Percentiles rank a stretch among this genome's conserved stretches.
phyloP scores from a whole-genome alignment of 2,888 invertebrate genomes.

The Ctenicera cuprea region DNA sequence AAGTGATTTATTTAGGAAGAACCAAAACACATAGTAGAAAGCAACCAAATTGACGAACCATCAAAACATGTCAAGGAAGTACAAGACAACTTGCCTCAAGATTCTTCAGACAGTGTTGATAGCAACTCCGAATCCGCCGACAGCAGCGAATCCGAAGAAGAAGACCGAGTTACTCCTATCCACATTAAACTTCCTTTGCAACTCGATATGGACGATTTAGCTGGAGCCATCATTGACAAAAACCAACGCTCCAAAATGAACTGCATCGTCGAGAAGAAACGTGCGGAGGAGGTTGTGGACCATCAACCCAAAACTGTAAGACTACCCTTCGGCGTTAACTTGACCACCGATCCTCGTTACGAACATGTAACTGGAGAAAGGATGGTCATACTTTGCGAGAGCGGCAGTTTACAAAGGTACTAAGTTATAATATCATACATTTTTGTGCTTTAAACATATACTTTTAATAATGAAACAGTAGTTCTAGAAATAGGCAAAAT shows the following conservation, averaged over 20 bases:
- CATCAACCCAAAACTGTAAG: slow-evolving; percentile 80
- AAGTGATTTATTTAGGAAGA: slow-evolving; percentile 57
- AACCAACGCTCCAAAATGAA: slow-evolving; percentile 90
- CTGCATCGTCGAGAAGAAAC: slow-evolving; percentile 91
- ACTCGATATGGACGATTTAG: slow-evolving; percentile 88
- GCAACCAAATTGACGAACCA: slow-evolving; percentile 30
- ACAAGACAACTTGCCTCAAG: slow-evolving; percentile 68
- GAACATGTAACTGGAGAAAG: slow-evolving; percentile 88
- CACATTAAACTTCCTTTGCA: slow-evolving; percentile 86
- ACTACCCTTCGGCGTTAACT: slow-evolving; percentile 80
- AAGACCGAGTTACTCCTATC: slow-evolving; percentile 75
- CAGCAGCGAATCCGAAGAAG: slow-evolving; percentile 74
- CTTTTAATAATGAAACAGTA: no score
- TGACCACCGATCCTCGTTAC: slow-evolving; percentile 83
- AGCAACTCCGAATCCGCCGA: slow-evolving; percentile 74
- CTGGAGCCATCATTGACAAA: slow-evolving; percentile 83
- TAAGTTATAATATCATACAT: no score
- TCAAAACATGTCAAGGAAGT: slow-evolving; percentile 63
- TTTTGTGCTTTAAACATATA: no score
- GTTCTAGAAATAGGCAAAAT: no score
- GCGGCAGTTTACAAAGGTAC: slow-evolving; percentile 81
- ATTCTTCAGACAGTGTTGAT: slow-evolving; percentile 55
- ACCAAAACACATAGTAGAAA: slow-evolving; percentile 43
- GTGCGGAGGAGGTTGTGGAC: slow-evolving; percentile 88
- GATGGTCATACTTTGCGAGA: slow-evolving; percentile 92